phyloP scores from a whole-genome alignment of 2,888 invertebrate genomes.

The Glaucopsyche alexis region DNA sequence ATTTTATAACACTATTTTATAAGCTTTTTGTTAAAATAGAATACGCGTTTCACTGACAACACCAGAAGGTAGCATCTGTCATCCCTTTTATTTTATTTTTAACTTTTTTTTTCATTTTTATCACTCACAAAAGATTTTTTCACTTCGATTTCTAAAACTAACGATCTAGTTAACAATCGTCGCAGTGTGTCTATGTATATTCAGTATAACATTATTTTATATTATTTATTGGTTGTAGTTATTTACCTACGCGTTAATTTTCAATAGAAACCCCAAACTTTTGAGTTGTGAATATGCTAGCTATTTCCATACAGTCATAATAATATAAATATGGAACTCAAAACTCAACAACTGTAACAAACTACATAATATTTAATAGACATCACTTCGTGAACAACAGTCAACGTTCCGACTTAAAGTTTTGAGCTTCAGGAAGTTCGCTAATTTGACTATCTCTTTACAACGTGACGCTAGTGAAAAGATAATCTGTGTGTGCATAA shows the following conservation, averaged over 20 bases:
- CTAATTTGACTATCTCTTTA: not conserved
- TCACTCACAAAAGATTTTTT: not conserved
- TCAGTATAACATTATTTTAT: not conserved
- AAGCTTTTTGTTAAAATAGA: conserved; percentile 2
- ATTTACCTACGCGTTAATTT: not conserved
- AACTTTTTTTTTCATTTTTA: not conserved
- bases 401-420: not conserved
- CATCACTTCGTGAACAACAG: conserved; percentile 2
- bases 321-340: not conserved
- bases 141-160: not conserved
- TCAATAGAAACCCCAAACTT: not conserved
- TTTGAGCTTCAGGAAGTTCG: not conserved
- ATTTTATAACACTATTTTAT: conserved; percentile 4
- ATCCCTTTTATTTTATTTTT: conserved; percentile 7
- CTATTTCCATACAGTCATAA: not conserved
- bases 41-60: not conserved
- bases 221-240: not conserved
- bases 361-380: not conserved
- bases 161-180: not conserved
- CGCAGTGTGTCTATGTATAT: too few relatives aligned
- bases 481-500: not conserved
- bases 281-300: not conserved
- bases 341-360: not conserved
- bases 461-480: conserved; percentile 1
- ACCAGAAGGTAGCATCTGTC: conserved; percentile 4